Evolutionary conservation across 2,113 vertebrate species (phyloP), one percentile per base, ranked within the genome.

Genomic region (Addax nasomaculatus): DNA sequence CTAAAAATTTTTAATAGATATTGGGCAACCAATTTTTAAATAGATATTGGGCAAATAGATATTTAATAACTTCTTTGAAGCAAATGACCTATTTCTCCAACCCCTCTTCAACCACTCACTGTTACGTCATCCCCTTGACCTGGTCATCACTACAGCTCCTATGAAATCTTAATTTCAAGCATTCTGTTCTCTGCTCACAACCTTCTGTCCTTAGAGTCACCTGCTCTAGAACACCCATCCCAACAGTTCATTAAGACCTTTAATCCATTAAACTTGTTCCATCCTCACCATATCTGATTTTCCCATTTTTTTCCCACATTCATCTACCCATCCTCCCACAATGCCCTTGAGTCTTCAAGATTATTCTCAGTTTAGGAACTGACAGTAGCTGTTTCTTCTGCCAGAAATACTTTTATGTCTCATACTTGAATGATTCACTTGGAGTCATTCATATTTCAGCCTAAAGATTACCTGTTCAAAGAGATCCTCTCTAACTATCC

Each of bases 21-120:
- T 86, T 83, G 85, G 39, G 43, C 64, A 62, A 33, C 39, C 45
- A 70, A 43, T 70, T 43, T 89, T 89, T 90, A 76, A 83, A 51
- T 27, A 49, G 89, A 90, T 29, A 33, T 86, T 78, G 79, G 39
- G 43, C 64, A 62, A 27, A 33, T 51, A 79, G 57, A 58, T 27
- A 57, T 70, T 43, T 12, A 58, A 83, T 36, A 81, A 78, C 39
- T 6, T 85, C 39, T 90, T 81, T 64, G 10, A 8, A 47, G 21
- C 36, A 58, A 45, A 14, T 87, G 55, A 47, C 70, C 19, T 62
- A 13, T 45, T 84, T 76, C 53, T 86, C 13, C 36, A 23, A 30
- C 14, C 16, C 27, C 39, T 23, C 2, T 64, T 79, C 17, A 47
- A 8, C 58, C 21, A 47, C 1, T 45, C 39, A 45, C 57, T 53